A percentile compares a stretch with the other conserved stretches of the same genome.
Conservation (phyloP, 2,113 vertebrate genomes). For the Hippocampus guttulatus region DNA sequence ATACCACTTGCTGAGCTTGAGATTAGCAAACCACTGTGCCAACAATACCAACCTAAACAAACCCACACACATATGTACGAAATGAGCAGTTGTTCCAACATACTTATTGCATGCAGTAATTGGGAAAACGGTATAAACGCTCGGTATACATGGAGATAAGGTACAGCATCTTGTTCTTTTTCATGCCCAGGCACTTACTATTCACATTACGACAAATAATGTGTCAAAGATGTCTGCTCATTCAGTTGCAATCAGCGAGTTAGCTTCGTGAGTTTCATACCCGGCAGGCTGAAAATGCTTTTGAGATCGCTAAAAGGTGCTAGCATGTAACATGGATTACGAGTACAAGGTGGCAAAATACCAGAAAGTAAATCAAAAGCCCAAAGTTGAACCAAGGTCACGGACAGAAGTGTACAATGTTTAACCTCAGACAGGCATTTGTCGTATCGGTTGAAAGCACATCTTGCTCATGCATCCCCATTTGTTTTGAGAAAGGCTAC, state of each 20-base stretch:
- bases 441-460: slow-evolving; percentile 35
- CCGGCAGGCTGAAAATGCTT: slow-evolving; percentile 17
- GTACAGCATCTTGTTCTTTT: slow-evolving; percentile 33
- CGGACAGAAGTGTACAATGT: slow-evolving; percentile 29
- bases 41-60: slow-evolving; percentile 40
- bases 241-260: slow-evolving; percentile 4
- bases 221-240: slow-evolving; percentile 15
- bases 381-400: slow-evolving; percentile 28
- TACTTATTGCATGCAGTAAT: slow-evolving; percentile 70
- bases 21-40: slow-evolving; percentile 42
- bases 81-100: slow-evolving; percentile 53
- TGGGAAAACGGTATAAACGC: slow-evolving; percentile 34
- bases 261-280: not conserved
- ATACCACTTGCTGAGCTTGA: slow-evolving; percentile 20
- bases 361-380: slow-evolving; percentile 18
- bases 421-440: slow-evolving; percentile 42
- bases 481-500: slow-evolving; percentile 37
- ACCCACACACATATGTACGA: slow-evolving; percentile 64
- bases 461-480: slow-evolving; percentile 42
- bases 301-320: slow-evolving; percentile 8
- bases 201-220: slow-evolving; percentile 34
- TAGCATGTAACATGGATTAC: slow-evolving; percentile 19
- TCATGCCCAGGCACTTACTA: slow-evolving; percentile 43
- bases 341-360: slow-evolving; percentile 32
- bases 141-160: slow-evolving; percentile 16